Evolutionary conservation across 2,113 vertebrate species (phyloP).

Genomic region (Albula goreensis): DNA sequence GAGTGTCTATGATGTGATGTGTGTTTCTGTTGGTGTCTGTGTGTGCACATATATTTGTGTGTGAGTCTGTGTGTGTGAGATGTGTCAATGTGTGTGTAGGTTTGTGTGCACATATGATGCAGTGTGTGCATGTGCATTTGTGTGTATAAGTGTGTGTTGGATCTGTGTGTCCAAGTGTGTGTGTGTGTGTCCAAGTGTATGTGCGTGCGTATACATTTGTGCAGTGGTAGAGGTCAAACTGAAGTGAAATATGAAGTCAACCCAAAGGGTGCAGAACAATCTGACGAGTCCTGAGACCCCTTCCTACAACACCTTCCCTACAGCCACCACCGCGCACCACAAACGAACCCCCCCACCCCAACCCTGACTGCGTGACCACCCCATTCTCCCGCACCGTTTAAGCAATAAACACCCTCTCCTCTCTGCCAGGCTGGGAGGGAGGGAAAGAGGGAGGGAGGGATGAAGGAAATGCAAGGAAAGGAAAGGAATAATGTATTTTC

Average conservation of each 20-base stretch:
- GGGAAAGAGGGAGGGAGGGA: constrained; percentile 36
- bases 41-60: background rate
- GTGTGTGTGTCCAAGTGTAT: background rate
- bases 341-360: constrained; percentile 36
- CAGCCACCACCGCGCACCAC: constrained; percentile 45
- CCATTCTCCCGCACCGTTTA: constrained; percentile 55
- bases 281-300: background rate
- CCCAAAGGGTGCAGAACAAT: background rate
- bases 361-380: background rate
- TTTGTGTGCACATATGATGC: no score
- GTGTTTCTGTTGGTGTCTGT: background rate
- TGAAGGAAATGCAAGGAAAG: constrained; percentile 43
- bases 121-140: no score
- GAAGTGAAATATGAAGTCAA: background rate
- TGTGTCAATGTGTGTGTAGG: no score
- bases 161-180: no score
- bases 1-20: background rate
- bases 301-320: background rate
- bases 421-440: constrained; percentile 48
- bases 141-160: no score
- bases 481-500: constrained; percentile 72
- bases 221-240: no score
- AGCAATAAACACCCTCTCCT: constrained; percentile 72
- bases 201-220: background rate
- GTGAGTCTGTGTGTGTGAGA: background rate